Percentiles rank a stretch among this genome's conserved stretches.
phyloP scores from a whole-genome alignment of 2,797 vertebrate species.

The Eulemur albifrons region DNA sequence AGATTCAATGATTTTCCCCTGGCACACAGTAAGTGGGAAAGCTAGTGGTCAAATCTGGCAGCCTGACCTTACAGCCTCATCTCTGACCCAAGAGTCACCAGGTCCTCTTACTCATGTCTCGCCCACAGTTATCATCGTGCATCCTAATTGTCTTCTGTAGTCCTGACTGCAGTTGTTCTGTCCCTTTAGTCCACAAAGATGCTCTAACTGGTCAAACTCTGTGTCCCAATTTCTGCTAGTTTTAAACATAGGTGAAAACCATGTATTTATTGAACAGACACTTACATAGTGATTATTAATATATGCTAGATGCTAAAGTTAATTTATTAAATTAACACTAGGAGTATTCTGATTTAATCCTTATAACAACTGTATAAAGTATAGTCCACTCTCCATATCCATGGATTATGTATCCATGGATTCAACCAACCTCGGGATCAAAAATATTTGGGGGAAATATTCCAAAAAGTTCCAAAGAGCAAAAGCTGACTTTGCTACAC shows the following conservation, averaged over 20 bases:
- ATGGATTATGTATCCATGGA: background rate
- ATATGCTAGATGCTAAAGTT: background rate
- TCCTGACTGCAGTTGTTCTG: background rate
- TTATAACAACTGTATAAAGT: background rate
- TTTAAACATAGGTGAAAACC: background rate
- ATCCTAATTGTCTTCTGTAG: background rate
- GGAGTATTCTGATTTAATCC: background rate
- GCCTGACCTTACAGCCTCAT: background rate
- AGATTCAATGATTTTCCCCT: background rate
- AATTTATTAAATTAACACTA: background rate
- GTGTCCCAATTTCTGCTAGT: background rate
- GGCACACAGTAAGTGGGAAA: background rate
- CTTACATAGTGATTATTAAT: background rate
- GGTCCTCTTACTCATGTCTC: background rate
- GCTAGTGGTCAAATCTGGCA: background rate
- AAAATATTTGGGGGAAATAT: background rate
- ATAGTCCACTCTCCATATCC: background rate
- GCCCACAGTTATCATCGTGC: background rate
- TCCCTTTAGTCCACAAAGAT: background rate
- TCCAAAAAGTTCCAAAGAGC: background rate
- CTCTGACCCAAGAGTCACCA: background rate
- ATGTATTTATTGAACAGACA: background rate
- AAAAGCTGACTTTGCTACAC: background rate
- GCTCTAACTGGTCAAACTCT: background rate
- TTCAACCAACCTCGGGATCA: background rate